phyloP scores from a whole-genome alignment of 1,140 invertebrate genomes.

The Drosophila rhopaloa region DNA sequence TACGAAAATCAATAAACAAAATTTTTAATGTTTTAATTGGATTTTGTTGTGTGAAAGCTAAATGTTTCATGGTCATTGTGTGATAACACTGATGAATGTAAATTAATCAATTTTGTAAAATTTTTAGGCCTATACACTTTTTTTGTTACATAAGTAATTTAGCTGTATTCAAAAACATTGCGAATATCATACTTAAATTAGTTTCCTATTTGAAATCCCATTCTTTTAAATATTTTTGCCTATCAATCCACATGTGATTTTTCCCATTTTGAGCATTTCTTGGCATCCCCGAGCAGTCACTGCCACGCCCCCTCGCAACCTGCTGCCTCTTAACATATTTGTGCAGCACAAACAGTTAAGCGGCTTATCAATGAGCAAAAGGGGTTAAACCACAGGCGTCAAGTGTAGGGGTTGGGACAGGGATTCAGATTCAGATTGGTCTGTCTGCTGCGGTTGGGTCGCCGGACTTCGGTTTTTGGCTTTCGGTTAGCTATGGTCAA shows the following conservation, averaged over 20 bases:
- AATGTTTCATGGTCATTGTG: too few species aligned
- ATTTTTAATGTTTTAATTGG: slow-evolving; percentile 14
- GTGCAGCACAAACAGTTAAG: slow-evolving; percentile 42
- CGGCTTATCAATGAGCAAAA: slow-evolving; percentile 37
- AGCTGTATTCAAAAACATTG: too few species aligned
- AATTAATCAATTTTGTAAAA: too few species aligned
- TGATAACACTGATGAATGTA: too few species aligned
- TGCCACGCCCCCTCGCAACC: slow-evolving; percentile 10
- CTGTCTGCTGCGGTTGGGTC: slow-evolving; percentile 28
- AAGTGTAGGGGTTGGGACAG: slow-evolving; percentile 23
- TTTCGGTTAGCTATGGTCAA: slow-evolving; percentile 14
- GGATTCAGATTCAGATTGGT: slow-evolving; percentile 5
- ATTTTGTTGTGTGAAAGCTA: neutral
- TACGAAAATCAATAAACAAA: neutral
- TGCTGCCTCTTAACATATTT: slow-evolving; percentile 29
- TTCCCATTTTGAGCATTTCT: too few species aligned
- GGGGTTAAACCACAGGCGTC: slow-evolving; percentile 41
- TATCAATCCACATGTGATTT: slow-evolving; percentile 3
- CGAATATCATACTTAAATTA: too few species aligned
- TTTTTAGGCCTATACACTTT: too few species aligned
- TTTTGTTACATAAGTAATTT: too few species aligned
- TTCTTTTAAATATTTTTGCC: too few species aligned
- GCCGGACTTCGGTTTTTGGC: slow-evolving; percentile 6
- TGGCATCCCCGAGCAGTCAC: neutral
- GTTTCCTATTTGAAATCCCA: neutral